phyloP scores from a whole-genome alignment of 2,888 invertebrate species.

The Tenthredo livida region DNA sequence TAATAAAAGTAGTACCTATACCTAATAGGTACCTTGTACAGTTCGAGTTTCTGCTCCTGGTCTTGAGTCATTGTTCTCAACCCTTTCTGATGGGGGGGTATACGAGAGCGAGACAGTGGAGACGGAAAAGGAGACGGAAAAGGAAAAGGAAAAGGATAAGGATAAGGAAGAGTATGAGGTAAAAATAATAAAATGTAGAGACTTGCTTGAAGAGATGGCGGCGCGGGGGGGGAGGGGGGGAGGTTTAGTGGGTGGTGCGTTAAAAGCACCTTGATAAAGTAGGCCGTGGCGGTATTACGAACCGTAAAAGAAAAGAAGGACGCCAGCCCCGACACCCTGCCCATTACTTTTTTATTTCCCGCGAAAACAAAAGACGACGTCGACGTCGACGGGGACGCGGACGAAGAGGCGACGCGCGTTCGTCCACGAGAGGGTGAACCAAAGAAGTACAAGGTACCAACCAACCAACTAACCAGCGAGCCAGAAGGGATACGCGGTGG shows the following conservation, averaged over 20 bases:
- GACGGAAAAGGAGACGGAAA: neutral
- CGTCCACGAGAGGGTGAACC: constrained; percentile 45
- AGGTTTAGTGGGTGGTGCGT: constrained; percentile 52
- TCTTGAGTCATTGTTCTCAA: constrained; percentile 24
- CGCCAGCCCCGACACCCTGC: constrained; percentile 58
- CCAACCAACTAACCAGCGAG: constrained; percentile 29
- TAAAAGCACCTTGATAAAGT: constrained; percentile 61
- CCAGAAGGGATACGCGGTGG: constrained; percentile 30
- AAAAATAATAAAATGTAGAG: constrained; percentile 59
- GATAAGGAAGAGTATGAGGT: constrained; percentile 21
- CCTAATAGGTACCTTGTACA: neutral
- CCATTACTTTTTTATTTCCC: constrained; percentile 65
- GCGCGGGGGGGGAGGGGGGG: neutral
- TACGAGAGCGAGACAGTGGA: neutral
- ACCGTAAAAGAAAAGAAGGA: constrained; percentile 54
- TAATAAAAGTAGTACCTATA: neutral
- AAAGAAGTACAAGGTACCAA: constrained; percentile 5
- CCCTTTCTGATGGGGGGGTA: neutral
- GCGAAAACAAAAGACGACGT: constrained; percentile 62
- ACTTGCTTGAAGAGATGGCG: neutral
- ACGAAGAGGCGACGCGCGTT: constrained; percentile 44
- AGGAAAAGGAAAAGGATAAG: constrained; percentile 46
- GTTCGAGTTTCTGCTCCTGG: neutral
- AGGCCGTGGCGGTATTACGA: constrained; percentile 58
- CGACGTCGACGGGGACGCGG: constrained; percentile 54